Conservation (phyloP, 2,888 invertebrate species). For the Leptinotarsa haldemani region DNA sequence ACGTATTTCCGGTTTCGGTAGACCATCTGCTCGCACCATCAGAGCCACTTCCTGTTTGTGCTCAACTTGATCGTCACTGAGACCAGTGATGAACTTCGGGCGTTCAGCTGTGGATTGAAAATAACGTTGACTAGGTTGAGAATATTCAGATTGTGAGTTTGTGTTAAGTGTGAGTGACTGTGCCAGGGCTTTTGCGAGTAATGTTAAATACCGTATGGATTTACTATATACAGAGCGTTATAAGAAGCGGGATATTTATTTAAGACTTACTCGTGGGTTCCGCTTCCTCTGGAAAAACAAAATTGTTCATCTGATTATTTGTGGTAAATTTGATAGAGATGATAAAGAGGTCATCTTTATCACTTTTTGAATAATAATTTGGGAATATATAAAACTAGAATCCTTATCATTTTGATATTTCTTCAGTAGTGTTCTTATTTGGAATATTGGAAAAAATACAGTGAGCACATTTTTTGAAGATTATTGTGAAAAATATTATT, state of each 20-base stretch:
- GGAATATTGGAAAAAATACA: too few species aligned
- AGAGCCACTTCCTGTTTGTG: slow-evolving; percentile 78
- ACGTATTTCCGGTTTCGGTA: slow-evolving; percentile 82
- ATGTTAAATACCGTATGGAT: neutral
- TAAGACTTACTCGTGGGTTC: slow-evolving; percentile 62
- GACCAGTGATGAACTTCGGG: slow-evolving; percentile 79
- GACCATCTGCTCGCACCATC: slow-evolving; percentile 82
- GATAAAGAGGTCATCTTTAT: neutral
- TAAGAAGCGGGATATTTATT: slow-evolving; percentile 15
- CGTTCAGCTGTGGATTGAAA: slow-evolving; percentile 72
- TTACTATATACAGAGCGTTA: slow-evolving; percentile 13
- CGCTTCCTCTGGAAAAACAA: slow-evolving; percentile 61
- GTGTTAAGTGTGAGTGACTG: slow-evolving; percentile 7
- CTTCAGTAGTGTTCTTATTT: too few species aligned
- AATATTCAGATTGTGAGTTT: too few species aligned
- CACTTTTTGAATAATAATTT: neutral
- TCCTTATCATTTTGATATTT: too few species aligned
- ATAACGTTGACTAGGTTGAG: too few species aligned
- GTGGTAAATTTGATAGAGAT: neutral
- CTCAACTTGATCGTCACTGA: slow-evolving; percentile 76
- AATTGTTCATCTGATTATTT: slow-evolving; percentile 24
- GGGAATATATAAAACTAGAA: too few species aligned
- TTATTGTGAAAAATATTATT: too few species aligned
- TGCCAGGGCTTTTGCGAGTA: slow-evolving; percentile 1
- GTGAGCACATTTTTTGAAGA: too few species aligned